Base-by-base conservation (phyloP, 1,140 invertebrate genomes). In the Leptopilina boulardi region DNA sequence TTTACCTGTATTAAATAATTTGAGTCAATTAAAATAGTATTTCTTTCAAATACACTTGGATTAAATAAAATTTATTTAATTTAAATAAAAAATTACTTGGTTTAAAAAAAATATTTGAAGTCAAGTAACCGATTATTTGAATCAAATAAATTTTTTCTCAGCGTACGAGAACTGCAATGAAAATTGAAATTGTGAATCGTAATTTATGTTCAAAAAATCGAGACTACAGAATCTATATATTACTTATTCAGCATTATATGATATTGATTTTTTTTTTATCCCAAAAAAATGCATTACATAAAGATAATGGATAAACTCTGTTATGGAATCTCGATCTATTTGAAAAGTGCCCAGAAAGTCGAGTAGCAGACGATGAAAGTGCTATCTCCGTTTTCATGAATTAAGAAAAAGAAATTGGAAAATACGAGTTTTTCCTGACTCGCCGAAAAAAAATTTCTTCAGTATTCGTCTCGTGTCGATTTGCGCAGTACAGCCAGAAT, bases 281-380 rank as follows among this genome's bases (percentile, higher is more conserved):
- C 23, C n/a, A n/a, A n/a, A n/a, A 51, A 66, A 66, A n/a, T n/a
- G 26, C 59, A 30, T 66, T 15, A 13, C 59, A 66, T 66, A 26
- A 66, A 66, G 21, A 66, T 66, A 66, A 66, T 66, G 59, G 59
- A 66, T 66, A 66, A 66, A 66, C 26, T 66, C 59, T 66, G 59
- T 30, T 66, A 23, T 66, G 21, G 26, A 66, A 66, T 30, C 23
- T 66, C n/a, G 13, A 30, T 66, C n/a, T 34, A 26, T 66, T 66
- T 66, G 23, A 66, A 66, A 66, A n/a, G 30, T 34, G 23, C 9
- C 23, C 59, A 34, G 23, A 66, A 66, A 23, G 59, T 66, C 26
- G 59, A n/a, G 59, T 15, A n/a, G 59, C 21, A 66, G 21, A 66
- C 23, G 59, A 30, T n/a, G 15, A 66, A 66, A 66, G 59, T 66